These are phyloP conservation scores for Drepana arcuata DNA, from an alignment of 1,140 invertebrate genomes.

Conservation along the genomic window DNA sequence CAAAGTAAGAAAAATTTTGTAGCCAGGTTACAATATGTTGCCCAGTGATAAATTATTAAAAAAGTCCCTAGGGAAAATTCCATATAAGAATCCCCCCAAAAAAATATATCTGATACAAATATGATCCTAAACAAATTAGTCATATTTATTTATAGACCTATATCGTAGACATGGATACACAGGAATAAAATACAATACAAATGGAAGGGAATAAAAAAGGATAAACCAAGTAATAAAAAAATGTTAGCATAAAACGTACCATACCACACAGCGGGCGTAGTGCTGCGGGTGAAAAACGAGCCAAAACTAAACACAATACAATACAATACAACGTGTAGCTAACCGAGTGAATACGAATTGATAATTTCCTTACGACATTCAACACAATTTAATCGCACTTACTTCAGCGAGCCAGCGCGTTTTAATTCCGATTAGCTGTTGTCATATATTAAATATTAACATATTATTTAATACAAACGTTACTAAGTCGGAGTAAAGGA, in stretches of 20 bases:
- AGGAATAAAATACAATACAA: constrained; percentile 4
- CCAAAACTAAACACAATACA: constrained; percentile 16
- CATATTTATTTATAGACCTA: constrained; percentile 31
- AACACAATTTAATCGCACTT: constrained; percentile 5
- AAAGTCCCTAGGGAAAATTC: neutral
- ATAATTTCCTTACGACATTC: constrained; percentile 6
- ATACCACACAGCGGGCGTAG: constrained; percentile 11
- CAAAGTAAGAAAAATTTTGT: neutral
- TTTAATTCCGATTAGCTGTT: too few species aligned
- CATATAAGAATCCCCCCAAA: neutral
- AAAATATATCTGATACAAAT: neutral
- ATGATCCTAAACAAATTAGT: constrained; percentile 3
- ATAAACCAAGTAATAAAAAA: too few species aligned
- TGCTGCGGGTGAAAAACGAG: constrained; percentile 9
- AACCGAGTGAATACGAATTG: constrained; percentile 15
- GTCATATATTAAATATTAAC: too few species aligned
- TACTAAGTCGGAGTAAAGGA: too few species aligned
- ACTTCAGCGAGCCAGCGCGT: neutral
- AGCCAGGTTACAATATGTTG: neutral
- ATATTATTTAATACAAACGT: too few species aligned
- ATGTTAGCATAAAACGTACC: too few species aligned
- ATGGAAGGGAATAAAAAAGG: constrained; percentile 6
- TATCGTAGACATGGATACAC: neutral
- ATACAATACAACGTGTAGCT: too few species aligned
- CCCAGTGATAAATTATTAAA: neutral